phyloP scores from a whole-genome alignment of 2,888 invertebrate genomes.

The Drosophila antonietae region DNA sequence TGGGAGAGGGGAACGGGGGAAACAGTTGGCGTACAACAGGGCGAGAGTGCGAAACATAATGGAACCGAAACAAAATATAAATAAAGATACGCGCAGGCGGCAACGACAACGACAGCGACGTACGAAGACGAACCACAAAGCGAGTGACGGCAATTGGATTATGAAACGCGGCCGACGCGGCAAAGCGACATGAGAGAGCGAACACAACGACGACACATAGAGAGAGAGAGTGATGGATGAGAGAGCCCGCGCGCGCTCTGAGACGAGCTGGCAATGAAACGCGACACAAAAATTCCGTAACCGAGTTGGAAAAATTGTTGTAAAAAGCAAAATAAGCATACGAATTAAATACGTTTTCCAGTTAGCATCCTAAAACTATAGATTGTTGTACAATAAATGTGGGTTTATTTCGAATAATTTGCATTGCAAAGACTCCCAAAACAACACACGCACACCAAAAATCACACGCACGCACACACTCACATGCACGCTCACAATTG shows the following conservation, averaged over 20 bases:
- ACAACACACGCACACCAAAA: slow-evolving; percentile 41
- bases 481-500: slow-evolving; percentile 27
- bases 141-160: slow-evolving; percentile 71
- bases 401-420: slow-evolving; percentile 24
- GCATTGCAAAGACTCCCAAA: slow-evolving; percentile 32
- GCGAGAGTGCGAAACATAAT: slow-evolving; percentile 55
- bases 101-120: slow-evolving; percentile 25
- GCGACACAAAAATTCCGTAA: slow-evolving; percentile 77
- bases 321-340: slow-evolving; percentile 38
- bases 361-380: slow-evolving; percentile 15
- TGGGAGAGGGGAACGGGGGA: background rate
- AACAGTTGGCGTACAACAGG: slow-evolving; percentile 7
- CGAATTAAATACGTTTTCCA: slow-evolving; percentile 10
- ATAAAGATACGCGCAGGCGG: slow-evolving; percentile 67
- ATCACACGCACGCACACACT: slow-evolving; percentile 37
- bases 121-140: slow-evolving; percentile 50
- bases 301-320: slow-evolving; percentile 54
- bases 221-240: slow-evolving; percentile 5
- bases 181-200: slow-evolving; percentile 58
- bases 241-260: slow-evolving; percentile 37
- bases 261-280: slow-evolving; percentile 60
- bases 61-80: slow-evolving; percentile 78
- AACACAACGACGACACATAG: background rate
- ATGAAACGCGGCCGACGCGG: slow-evolving; percentile 68
- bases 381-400: slow-evolving; percentile 19